Conservation (phyloP, 2,113 vertebrate species). For the Bungarus multicinctus region DNA sequence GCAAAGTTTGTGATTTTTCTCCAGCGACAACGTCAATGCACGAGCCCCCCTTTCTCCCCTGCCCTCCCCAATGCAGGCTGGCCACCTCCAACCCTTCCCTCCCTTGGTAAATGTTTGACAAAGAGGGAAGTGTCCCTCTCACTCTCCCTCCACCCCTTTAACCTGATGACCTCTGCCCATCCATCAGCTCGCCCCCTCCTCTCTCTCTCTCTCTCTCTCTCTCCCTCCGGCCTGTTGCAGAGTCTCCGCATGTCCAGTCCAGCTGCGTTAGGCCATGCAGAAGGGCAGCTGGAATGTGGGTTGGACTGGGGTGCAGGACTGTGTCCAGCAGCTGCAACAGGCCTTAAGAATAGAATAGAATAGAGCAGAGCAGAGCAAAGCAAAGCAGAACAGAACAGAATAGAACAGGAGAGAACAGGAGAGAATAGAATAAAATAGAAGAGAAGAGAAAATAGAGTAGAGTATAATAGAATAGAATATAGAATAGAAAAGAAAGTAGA, state of each 20-base stretch:
- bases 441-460: too few species aligned
- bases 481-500: too few species aligned
- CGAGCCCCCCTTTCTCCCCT: neutral
- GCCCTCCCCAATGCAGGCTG: neutral
- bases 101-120: neutral
- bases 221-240: neutral
- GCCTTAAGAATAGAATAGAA: too few species aligned
- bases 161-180: neutral
- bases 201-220: too few species aligned
- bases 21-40: neutral
- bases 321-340: too few species aligned
- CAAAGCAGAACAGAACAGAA: too few species aligned
- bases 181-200: neutral
- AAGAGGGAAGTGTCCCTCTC: neutral
- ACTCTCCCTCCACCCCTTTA: neutral
- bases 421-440: too few species aligned
- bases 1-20: too few species aligned
- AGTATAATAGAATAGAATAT: too few species aligned
- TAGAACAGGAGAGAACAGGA: too few species aligned
- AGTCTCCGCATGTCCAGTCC: neutral
- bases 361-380: too few species aligned
- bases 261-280: neutral
- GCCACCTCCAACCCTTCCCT: neutral
- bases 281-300: neutral
- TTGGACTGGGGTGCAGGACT: rapidly evolving